Evolutionary conservation across 2,797 vertebrate species (phyloP), one percentile per base, ranked within the genome.

Genomic region (Neopelma chrysocephalum): DNA sequence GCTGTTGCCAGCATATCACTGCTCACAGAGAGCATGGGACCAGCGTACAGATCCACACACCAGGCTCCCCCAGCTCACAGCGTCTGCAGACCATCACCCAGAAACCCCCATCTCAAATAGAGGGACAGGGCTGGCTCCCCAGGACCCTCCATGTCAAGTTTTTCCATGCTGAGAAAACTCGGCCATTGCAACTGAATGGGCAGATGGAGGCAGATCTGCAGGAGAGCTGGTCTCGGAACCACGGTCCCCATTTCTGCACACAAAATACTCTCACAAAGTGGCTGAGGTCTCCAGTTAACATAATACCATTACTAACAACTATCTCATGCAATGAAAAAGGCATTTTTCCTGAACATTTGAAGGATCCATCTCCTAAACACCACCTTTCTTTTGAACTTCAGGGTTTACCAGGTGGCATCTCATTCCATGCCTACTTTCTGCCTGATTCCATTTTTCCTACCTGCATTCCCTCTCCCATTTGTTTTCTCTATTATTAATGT

Each of bases 31-130:
- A 58, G 32, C 38, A 3, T 2, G 40, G 50, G 21, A 47, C 18
- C 69, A 31, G 57, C 0, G 0, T 3, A 11, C 6, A 9, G 36
- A 60, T 8, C 34, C 70, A 6, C 0, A 5, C 7, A 8, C 21
- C 43, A 47, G 61, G 15, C 9, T 82, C 54, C 69, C 18, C 43
- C 72, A 50, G 40, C 22, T 5, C 20, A 32, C 21, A 23, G 78
- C 4, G 0, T 2, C 57, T 60, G 50, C 81, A 76, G 31, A 47
- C 1, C 34, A 45, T 12, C 53, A 77, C 27, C 42, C 17, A 54
- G 16, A 77, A 77, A 47, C 4, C 6, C 56, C 7, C 6, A 1
- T 12, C 50, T 69, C 62, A 54, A 57, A 38, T 0, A 47, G 11
- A 78, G 18, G 15, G 20, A 31, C 12, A 42, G 34, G 31, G 20